A percentile compares a stretch with the other conserved stretches of the same genome.
Evolutionary conservation across 2,888 invertebrate genomes (phyloP).

Genomic region (Drosophila setosimentum): DNA sequence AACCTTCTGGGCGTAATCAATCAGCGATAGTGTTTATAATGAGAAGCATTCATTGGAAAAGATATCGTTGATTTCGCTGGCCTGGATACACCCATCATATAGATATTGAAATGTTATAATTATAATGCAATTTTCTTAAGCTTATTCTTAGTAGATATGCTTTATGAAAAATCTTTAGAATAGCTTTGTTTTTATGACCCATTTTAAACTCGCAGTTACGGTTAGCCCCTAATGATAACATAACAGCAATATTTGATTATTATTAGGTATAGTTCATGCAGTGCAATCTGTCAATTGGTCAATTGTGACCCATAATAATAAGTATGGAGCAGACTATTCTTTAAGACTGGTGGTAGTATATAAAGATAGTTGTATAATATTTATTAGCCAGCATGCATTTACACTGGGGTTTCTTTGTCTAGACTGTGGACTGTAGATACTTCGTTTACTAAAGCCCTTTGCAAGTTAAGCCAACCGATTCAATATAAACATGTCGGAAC

Average conservation of each 20-base stretch:
- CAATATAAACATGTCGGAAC: slow-evolving; percentile 38
- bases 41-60: neutral
- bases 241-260: neutral
- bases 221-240: neutral
- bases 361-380: neutral
- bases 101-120: too few species aligned
- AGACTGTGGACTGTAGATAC: slow-evolving; percentile 22
- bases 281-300: neutral
- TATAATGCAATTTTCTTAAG: too few species aligned
- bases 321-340: neutral
- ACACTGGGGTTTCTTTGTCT: slow-evolving; percentile 45
- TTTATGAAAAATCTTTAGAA: too few species aligned
- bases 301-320: neutral
- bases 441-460: slow-evolving; percentile 13
- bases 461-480: slow-evolving; percentile 24
- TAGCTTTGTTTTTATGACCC: neutral
- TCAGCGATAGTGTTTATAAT: neutral
- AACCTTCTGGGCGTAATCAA: neutral
- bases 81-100: too few species aligned
- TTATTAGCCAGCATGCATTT: slow-evolving; percentile 9
- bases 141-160: too few species aligned
- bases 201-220: neutral
- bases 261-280: neutral
- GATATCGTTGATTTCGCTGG: too few species aligned
- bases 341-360: neutral